Conservation (phyloP, 2,888 invertebrate genomes). For the Orthosia gracilis region DNA sequence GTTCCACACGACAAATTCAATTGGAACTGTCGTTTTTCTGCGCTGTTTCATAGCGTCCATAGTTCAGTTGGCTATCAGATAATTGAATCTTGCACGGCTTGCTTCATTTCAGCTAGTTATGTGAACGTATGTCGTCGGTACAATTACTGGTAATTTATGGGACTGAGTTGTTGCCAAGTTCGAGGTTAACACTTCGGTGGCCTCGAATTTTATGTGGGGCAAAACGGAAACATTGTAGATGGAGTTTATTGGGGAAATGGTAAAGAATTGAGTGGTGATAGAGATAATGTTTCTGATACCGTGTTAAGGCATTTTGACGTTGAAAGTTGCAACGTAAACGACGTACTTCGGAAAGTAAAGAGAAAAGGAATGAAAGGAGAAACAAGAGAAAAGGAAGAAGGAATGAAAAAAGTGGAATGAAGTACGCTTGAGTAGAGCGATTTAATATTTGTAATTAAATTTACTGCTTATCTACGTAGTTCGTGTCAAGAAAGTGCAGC, state of each 20-base stretch:
- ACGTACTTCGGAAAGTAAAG: neutral
- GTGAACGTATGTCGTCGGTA: slow-evolving; percentile 20
- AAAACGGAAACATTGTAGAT: slow-evolving; percentile 1
- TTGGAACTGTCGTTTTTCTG: slow-evolving; percentile 18
- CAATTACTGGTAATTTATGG: slow-evolving; percentile 48
- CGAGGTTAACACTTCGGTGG: slow-evolving; percentile 31
- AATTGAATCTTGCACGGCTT: slow-evolving; percentile 41
- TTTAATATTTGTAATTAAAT: too few relatives aligned
- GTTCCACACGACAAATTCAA: slow-evolving; percentile 15
- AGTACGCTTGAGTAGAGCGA: neutral
- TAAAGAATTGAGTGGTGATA: neutral
- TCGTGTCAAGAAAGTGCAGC: too few relatives aligned
- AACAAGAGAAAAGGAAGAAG: neutral
- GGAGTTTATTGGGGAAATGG: neutral
- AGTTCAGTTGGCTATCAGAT: slow-evolving; percentile 32
- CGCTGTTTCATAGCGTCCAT: slow-evolving; percentile 3
- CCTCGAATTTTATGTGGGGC: slow-evolving; percentile 21
- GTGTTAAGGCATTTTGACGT: neutral
- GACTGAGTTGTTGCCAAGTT: slow-evolving; percentile 29
- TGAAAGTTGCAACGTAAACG: neutral
- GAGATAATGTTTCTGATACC: neutral
- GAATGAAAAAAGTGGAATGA: neutral
- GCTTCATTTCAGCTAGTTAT: slow-evolving; percentile 9
- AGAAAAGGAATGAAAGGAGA: neutral
- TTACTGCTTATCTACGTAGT: too few relatives aligned